These are phyloP conservation scores for Trypoxylon attenuatum DNA, from an alignment of 2,888 invertebrate species.

Conservation along the genomic window DNA sequence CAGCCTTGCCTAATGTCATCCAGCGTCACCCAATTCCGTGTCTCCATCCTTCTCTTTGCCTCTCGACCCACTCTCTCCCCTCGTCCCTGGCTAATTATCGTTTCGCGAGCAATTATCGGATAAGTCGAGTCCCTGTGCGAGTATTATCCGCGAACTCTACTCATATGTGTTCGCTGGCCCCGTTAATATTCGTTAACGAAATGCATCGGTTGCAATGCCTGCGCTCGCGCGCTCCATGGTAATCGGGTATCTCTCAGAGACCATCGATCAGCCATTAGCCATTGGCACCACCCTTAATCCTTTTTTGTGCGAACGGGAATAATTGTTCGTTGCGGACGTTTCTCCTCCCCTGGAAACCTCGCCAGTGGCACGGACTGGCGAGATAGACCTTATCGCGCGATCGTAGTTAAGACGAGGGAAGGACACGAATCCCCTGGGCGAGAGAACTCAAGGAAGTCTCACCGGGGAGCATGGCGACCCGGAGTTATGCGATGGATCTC, in stretches of 20 bases:
- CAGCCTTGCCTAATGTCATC: too few relatives aligned
- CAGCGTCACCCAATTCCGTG: too few relatives aligned
- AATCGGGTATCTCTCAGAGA: too few relatives aligned
- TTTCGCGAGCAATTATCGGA: conserved; percentile 45
- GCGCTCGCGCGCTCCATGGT: too few relatives aligned
- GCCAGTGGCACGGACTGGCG: too few relatives aligned
- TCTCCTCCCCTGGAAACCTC: conserved; percentile 17
- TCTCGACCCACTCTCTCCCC: background rate
- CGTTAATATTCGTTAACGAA: background rate
- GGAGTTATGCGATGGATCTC: conserved; percentile 56
- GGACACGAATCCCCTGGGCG: conserved; percentile 33
- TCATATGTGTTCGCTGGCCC: too few relatives aligned
- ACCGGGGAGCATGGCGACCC: conserved; percentile 11
- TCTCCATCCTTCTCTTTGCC: too few relatives aligned
- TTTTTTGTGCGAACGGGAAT: too few relatives aligned
- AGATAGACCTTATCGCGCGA: conserved; percentile 29
- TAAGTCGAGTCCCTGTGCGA: conserved; percentile 12
- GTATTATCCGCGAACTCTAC: too few relatives aligned
- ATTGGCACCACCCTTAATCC: too few relatives aligned
- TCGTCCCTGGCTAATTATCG: conserved; percentile 45
- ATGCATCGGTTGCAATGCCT: background rate
- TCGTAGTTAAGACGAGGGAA: conserved; percentile 36
- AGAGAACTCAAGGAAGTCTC: conserved; percentile 14
- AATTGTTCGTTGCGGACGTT: background rate
- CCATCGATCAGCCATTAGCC: too few relatives aligned